A percentile compares a stretch with the other conserved stretches of the same genome.
Conservation (phyloP, 2,113 vertebrate species). For the Platichthys flesus region DNA sequence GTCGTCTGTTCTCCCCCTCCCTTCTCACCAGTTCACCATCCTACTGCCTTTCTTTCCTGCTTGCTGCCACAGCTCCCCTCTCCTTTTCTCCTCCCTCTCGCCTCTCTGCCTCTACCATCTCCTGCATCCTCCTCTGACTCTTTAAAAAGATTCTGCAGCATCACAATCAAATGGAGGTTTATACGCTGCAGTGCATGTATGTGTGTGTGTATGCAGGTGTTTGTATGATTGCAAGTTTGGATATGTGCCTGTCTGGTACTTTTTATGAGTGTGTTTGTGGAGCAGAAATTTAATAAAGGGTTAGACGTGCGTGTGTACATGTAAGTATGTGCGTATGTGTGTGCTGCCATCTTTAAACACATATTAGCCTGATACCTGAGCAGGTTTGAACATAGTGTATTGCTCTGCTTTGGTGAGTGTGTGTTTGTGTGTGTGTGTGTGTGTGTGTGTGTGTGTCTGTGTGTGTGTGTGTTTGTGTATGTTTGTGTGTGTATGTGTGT, state of each 20-base stretch:
- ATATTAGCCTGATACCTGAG: background rate
- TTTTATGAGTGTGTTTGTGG: background rate
- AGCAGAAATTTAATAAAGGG: background rate
- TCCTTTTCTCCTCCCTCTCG: slow-evolving; percentile 29
- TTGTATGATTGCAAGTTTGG: background rate
- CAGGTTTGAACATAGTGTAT: background rate
- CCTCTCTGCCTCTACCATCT: slow-evolving; percentile 46
- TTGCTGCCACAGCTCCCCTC: slow-evolving; percentile 24
- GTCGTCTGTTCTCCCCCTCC: slow-evolving; percentile 36
- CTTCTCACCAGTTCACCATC: slow-evolving; percentile 38
- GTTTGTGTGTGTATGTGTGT: background rate
- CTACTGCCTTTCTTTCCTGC: slow-evolving; percentile 26
- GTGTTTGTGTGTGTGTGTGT: background rate
- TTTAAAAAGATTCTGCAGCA: slow-evolving; percentile 70
- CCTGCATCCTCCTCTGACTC: slow-evolving; percentile 47
- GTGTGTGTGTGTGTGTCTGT: background rate
- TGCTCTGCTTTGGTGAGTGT: too few relatives aligned
- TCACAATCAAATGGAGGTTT: slow-evolving; percentile 45
- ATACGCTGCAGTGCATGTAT: slow-evolving; percentile 13
- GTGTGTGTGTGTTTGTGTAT: background rate
- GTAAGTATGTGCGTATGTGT: background rate
- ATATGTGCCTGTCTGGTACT: background rate
- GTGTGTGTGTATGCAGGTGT: background rate
- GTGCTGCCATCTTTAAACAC: background rate
- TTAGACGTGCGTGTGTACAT: background rate